Evolutionary conservation across 2,113 vertebrate species (phyloP).

Genomic region (Notothenia coriiceps): DNA sequence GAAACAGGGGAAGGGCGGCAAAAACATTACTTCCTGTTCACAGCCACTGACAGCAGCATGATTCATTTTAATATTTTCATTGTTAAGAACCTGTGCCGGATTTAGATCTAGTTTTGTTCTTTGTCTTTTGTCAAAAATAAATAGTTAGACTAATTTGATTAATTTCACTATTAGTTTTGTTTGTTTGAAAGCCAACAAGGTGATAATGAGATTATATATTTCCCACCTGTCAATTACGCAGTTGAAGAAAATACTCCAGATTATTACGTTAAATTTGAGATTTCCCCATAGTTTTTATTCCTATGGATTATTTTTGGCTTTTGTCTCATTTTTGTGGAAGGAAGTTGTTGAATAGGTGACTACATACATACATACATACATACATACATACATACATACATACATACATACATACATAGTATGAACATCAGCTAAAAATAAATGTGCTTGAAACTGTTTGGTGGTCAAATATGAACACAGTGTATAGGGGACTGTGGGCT

Average conservation of each 20-base stretch:
- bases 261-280: too few species aligned
- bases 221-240: too few species aligned
- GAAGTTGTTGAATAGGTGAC: background rate
- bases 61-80: background rate
- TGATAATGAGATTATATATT: too few species aligned
- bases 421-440: background rate
- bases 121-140: background rate
- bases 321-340: background rate
- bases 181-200: background rate
- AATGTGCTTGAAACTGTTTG: background rate
- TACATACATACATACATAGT: too few species aligned
- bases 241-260: too few species aligned
- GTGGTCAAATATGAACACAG: background rate
- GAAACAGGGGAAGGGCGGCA: constrained; percentile 45
- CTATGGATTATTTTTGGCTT: background rate
- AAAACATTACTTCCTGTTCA: constrained; percentile 51
- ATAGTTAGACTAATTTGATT: background rate
- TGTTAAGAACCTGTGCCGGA: background rate
- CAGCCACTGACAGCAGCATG: constrained; percentile 13
- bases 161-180: background rate
- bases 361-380: background rate
- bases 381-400: too few species aligned
- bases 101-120: background rate
- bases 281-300: background rate
- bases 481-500: background rate